Evolutionary conservation across 2,113 vertebrate genomes (phyloP), one percentile per base, ranked within the genome.

Genomic region (Morone chrysops): DNA sequence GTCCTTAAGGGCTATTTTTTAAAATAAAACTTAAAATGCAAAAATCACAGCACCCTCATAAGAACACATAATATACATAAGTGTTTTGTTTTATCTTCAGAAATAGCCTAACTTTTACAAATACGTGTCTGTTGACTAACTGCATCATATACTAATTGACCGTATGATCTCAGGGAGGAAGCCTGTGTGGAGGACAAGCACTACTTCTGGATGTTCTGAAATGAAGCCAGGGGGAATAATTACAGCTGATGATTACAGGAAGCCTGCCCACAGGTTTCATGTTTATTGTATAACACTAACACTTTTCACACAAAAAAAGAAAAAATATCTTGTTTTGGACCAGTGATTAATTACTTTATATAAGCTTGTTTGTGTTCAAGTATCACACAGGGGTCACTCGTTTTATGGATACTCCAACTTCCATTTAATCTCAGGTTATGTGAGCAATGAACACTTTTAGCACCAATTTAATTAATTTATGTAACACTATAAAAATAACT

Each of bases 341-440:
- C 16, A n/a, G n/a, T 45, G 36, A 17, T 40, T 38, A 22, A 67
- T 51, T 14, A 13, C 38, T 56, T 83, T 78, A 25, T 65, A 14
- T 50, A 66, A 78, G 14, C 6, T 54, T 12, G 17, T 17, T 25
- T 65, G 25, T 72, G 65, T 66, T 40, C n/a, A 48, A 7, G 16
- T 61, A 0, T 76, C 56, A 51, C 25, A 16, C 67, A 47, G 5
- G 0, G 43, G 56, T 47, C 20, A 25, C 17, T 59, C 11, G n/a
- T 62, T 60, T 78, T 43, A 48, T 74, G 54, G 25, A 8, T 47
- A 57, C 45, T 6, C 36, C 13, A 9, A 53, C 6, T 43, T 47
- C 8, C 25, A 6, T 38, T 45, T 82, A 85, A 74, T 72, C 72
- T 79, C 51, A 6, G 20, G 43, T 83, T 78, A 66, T 79, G 56